Percentiles rank a stretch among this genome's conserved stretches.
phyloP scores from a whole-genome alignment of 1,140 invertebrate species.

The Tetragnatha versicolor region DNA sequence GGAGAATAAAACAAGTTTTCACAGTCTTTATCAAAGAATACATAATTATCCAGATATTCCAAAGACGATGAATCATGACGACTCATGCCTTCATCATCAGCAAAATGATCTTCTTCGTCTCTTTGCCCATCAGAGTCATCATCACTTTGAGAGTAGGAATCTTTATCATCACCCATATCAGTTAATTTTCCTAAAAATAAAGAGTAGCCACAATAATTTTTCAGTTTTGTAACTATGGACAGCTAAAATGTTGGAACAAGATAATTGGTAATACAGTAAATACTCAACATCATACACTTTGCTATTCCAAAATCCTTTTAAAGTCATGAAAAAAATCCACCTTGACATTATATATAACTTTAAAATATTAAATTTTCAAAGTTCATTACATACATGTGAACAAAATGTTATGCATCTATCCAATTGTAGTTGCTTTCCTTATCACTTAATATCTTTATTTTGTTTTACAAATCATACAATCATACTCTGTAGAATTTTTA shows the following conservation, averaged over 20 bases:
- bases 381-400: no score
- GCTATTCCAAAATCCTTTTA: no score
- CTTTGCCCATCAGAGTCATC: slow-evolving; percentile 74
- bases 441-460: no score
- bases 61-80: slow-evolving; percentile 71
- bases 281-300: not conserved
- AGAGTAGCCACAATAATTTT: not conserved
- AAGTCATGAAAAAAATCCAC: no score
- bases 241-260: no score
- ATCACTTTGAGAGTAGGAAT: slow-evolving; percentile 67
- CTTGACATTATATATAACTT: no score
- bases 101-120: slow-evolving; percentile 71
- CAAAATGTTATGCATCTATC: no score
- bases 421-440: no score
- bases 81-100: slow-evolving; percentile 72
- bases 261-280: not conserved
- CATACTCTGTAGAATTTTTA: no score
- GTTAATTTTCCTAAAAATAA: slow-evolving; percentile 67
- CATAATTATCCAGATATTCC: slow-evolving; percentile 63
- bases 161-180: slow-evolving; percentile 61
- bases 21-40: slow-evolving; percentile 61
- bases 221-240: not conserved
- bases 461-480: no score
- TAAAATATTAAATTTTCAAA: no score
- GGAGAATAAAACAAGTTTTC: slow-evolving; percentile 40